phyloP scores from a whole-genome alignment of 2,113 vertebrate species.

The Miniopterus natalensis region DNA sequence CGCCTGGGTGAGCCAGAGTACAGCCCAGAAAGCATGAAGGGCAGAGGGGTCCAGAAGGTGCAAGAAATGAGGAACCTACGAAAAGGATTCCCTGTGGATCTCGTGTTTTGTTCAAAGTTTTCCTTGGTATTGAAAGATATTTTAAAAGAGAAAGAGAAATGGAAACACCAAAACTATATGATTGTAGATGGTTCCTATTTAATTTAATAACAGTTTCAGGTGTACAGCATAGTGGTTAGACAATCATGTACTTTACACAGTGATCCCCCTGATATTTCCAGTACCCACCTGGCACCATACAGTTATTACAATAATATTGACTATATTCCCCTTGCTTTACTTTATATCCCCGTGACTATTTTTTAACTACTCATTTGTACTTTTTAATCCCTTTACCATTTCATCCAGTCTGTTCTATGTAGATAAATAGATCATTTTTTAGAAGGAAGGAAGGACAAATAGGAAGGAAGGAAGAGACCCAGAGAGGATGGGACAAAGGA shows the following conservation, averaged over 20 bases:
- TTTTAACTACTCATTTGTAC: neutral
- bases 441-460: neutral
- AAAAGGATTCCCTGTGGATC: neutral
- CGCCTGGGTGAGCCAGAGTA: neutral
- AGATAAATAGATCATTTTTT: neutral
- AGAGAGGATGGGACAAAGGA: neutral
- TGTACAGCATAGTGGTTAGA: neutral
- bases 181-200: neutral
- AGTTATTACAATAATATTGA: neutral
- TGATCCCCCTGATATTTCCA: neutral
- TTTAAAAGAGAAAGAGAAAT: neutral
- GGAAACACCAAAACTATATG: neutral
- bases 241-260: neutral
- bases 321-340: neutral
- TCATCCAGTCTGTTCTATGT: neutral
- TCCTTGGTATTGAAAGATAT: neutral
- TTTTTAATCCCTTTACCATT: neutral
- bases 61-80: neutral
- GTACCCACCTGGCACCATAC: neutral
- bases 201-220: neutral
- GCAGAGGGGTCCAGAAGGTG: neutral
- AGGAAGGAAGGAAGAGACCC: neutral
- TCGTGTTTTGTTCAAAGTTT: neutral
- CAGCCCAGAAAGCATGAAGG: accelerated
- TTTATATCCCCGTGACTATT: neutral